Conservation (phyloP, 1,140 invertebrate genomes). For the Phocides pigmalion region DNA sequence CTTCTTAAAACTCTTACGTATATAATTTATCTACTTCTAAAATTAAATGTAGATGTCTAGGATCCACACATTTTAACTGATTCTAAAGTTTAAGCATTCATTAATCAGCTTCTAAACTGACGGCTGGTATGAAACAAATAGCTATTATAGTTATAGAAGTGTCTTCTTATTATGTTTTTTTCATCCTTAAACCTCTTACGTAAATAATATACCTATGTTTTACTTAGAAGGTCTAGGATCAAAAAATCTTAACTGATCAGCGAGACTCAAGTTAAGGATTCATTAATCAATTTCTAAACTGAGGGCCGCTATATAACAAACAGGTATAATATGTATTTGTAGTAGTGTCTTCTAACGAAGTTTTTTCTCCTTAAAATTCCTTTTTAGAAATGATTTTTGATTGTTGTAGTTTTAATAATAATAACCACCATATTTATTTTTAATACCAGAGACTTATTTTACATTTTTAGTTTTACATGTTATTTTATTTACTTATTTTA, state of each 20-base stretch:
- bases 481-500: too few species aligned
- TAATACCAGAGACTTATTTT: too few species aligned
- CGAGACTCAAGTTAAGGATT: slow-evolving; percentile 44
- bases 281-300: slow-evolving; percentile 50
- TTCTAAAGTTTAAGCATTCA: slow-evolving; percentile 48
- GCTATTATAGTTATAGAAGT: slow-evolving; percentile 10
- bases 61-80: slow-evolving; percentile 40
- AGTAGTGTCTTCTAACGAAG: neutral
- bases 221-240: slow-evolving; percentile 8
- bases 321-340: slow-evolving; percentile 29
- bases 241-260: slow-evolving; percentile 44
- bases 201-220: neutral
- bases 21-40: too few species aligned
- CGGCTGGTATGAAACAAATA: slow-evolving; percentile 53
- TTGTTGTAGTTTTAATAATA: too few species aligned
- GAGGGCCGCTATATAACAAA: slow-evolving; percentile 52
- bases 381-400: too few species aligned
- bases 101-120: slow-evolving; percentile 50
- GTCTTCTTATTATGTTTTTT: neutral
- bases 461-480: too few species aligned
- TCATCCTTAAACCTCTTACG: neutral
- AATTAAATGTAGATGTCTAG: slow-evolving; percentile 8
- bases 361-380: neutral
- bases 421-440: too few species aligned
- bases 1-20: too few species aligned